phyloP scores from a whole-genome alignment of 2,888 invertebrate genomes.

The Plagodis dolabraria region DNA sequence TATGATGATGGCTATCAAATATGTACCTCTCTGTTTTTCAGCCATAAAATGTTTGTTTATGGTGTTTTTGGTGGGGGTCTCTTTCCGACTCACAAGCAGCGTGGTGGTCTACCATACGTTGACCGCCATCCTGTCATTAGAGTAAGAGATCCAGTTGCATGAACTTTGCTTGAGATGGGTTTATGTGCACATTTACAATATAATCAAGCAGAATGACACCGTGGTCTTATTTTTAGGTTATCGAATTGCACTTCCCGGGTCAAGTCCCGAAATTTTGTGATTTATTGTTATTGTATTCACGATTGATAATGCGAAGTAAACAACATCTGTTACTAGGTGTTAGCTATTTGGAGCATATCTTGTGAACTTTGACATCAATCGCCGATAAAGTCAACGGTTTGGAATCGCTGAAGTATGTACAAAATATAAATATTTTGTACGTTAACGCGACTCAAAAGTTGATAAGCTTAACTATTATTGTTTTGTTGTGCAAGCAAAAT shows the following conservation, averaged over 20 bases:
- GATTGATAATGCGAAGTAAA: constrained; percentile 9
- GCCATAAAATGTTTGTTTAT: no score
- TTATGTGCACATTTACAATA: no score
- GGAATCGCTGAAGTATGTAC: not conserved
- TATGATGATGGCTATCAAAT: no score
- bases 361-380: constrained; percentile 12
- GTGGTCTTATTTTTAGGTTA: constrained; percentile 7
- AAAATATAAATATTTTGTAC: constrained; percentile 13
- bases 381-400: constrained; percentile 13
- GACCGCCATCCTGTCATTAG: no score
- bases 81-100: no score
- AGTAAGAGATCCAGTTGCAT: no score
- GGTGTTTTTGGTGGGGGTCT: no score
- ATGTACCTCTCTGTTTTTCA: no score
- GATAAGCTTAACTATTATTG: not conserved
- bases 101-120: no score
- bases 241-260: constrained; percentile 16
- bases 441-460: not conserved
- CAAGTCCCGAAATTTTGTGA: constrained; percentile 7
- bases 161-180: no score
- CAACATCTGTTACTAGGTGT: constrained; percentile 20
- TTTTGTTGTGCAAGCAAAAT: not conserved
- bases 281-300: constrained; percentile 5
- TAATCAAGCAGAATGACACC: no score
- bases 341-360: constrained; percentile 14